phyloP scores from a whole-genome alignment of 2,113 vertebrate genomes.

The Dipodomys stephensi region DNA sequence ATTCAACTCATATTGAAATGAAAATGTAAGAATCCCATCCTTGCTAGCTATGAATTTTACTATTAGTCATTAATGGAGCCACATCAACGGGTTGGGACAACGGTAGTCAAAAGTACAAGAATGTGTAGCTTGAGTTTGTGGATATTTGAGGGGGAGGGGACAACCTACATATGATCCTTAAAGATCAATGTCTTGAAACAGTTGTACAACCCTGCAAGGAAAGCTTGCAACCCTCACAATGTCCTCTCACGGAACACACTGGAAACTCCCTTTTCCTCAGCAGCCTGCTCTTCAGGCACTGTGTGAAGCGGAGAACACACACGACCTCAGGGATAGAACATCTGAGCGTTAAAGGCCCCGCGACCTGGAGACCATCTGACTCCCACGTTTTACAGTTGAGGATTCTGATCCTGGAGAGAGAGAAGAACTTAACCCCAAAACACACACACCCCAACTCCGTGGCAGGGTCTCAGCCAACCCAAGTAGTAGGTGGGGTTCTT shows the following conservation, averaged over 20 bases:
- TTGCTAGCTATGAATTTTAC: not conserved
- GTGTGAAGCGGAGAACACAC: conserved; percentile 7
- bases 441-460: not conserved
- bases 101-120: not conserved
- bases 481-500: not conserved
- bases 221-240: conserved; percentile 47
- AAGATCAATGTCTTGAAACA: not conserved
- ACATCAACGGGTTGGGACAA: not conserved
- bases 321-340: not conserved
- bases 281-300: not conserved
- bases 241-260: conserved; percentile 15
- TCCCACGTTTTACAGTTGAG: not conserved
- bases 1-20: conserved; percentile 41
- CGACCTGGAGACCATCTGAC: not conserved
- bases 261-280: conserved; percentile 41
- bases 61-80: conserved; percentile 40
- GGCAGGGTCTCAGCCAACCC: not conserved
- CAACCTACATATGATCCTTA: conserved; percentile 13
- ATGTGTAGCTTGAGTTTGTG: not conserved
- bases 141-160: not conserved
- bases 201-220: not conserved
- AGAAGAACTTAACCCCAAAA: not conserved
- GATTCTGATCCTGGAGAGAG: not conserved
- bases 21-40: not conserved
- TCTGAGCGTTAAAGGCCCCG: not conserved